These are phyloP conservation scores for Caloenas nicobarica DNA, from an alignment of 2,113 vertebrate genomes.

Conservation along the genomic window DNA sequence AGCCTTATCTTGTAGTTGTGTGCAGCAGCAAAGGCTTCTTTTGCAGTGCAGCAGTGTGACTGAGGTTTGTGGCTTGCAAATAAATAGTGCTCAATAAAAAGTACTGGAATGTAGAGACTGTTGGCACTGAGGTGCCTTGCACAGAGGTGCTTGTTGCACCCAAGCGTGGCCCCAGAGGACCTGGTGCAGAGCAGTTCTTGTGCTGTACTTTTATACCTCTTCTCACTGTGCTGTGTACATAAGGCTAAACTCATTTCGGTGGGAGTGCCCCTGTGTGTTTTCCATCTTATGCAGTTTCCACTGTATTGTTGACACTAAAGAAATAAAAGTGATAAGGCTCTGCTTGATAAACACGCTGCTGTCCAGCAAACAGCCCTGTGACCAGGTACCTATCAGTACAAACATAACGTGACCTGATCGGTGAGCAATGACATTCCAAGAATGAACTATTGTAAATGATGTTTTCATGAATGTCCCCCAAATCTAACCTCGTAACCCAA, in stretches of 20 bases:
- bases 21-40: not conserved
- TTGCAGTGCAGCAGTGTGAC: not conserved
- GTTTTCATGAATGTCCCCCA: not conserved
- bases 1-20: not conserved
- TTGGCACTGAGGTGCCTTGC: not conserved
- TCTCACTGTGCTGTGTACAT: not conserved
- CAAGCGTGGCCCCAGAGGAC: not conserved
- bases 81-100: not conserved
- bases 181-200: not conserved
- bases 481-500: not conserved
- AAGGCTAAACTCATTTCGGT: not conserved
- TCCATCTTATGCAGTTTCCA: not conserved
- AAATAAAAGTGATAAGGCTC: slow-evolving; percentile 14
- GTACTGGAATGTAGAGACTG: not conserved
- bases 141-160: not conserved
- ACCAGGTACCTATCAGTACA: not conserved
- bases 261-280: slow-evolving; percentile 5
- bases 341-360: not conserved
- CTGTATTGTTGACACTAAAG: slow-evolving; percentile 42
- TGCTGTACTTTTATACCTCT: not conserved
- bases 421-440: not conserved
- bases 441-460: not conserved
- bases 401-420: fast-evolving
- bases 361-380: not conserved
- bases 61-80: not conserved